Conservation (phyloP, 1,140 invertebrate species). For the Cydia strobilella region DNA sequence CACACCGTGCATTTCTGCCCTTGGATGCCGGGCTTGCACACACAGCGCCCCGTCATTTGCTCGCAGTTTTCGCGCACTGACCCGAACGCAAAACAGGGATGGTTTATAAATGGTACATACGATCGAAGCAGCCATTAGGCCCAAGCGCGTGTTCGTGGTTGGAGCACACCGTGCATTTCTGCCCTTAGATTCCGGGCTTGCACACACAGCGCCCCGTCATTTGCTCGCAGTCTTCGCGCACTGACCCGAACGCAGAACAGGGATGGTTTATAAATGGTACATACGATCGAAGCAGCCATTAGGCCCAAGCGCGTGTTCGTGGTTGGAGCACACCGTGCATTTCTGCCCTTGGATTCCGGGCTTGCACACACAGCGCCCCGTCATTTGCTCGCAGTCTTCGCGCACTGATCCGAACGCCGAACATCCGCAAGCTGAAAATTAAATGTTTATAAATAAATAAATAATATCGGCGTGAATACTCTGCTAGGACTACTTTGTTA, state of each 20-base stretch:
- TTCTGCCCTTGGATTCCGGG: conserved; percentile 93
- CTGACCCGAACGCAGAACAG: conserved; percentile 90
- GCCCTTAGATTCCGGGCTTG: conserved; percentile 92
- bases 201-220: conserved; percentile 95
- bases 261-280: conserved; percentile 36
- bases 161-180: conserved; percentile 91
- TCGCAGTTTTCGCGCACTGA: conserved; percentile 90
- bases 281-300: conserved; percentile 89
- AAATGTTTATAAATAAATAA: background rate
- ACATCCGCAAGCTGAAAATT: conserved; percentile 91
- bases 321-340: conserved; percentile 91
- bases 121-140: conserved; percentile 87
- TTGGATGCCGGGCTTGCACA: conserved; percentile 93
- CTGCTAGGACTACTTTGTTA: too few relatives aligned
- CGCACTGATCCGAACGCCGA: conserved; percentile 88
- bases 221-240: conserved; percentile 89
- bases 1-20: conserved; percentile 93
- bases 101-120: conserved; percentile 76
- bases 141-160: conserved; percentile 88
- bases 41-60: conserved; percentile 92
- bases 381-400: conserved; percentile 88
- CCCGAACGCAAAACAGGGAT: conserved; percentile 87
- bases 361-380: conserved; percentile 95
- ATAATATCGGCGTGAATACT: too few relatives aligned
- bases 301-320: conserved; percentile 87